Evolutionary conservation across 2,113 vertebrate species (phyloP), one percentile per base, ranked within the genome.

Genomic region (Eira barbara): DNA sequence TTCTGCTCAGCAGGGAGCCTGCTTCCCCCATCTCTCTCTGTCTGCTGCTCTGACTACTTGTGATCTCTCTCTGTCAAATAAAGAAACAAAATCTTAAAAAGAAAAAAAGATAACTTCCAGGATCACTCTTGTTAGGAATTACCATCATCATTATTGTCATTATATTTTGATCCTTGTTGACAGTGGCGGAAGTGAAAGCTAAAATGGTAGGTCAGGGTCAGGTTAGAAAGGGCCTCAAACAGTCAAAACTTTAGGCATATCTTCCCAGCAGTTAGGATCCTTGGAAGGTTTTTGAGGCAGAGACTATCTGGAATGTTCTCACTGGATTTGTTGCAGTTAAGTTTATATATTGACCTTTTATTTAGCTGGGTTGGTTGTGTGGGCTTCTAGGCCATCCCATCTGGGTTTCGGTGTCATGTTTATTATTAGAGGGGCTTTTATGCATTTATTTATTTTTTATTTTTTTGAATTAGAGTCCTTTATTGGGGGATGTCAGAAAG

Each of bases 401-500:
- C 13, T 59, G 21, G 21, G 61, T 80, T 94, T 80, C 42, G n/a
- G 45, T 7, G n/a, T 6, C 6, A 4, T 21, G 12, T 61, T 61
- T 69, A 89, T 7, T 85, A 55, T 69, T 42, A 61, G 74, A 81
- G 71, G 39, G 36, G 12, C 2, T 18, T 34, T 39, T 21, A 57
- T 61, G 27, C 20, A 29, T 61, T 61, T 61, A 27, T 27, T 27
- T 61, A 29, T 61, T 27, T 61, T 61, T 61, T 61, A 61, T 61
- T 61, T 61, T n/a, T n/a, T n/a, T n/a, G 94, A 82, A 88, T 96
- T 67, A 91, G 59, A 52, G 65, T 95, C 29, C 55, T 98, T 98
- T 98, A 98, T 97, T 98, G 78, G 78, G 65, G 49, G 18, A 49
- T 80, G 82, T 89, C 89, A 88, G 57, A 95, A 76, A 96, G 78